These are phyloP conservation scores for Caenorhabditis remanei DNA, from an alignment of 1,140 invertebrate genomes.

Conservation along the genomic window DNA sequence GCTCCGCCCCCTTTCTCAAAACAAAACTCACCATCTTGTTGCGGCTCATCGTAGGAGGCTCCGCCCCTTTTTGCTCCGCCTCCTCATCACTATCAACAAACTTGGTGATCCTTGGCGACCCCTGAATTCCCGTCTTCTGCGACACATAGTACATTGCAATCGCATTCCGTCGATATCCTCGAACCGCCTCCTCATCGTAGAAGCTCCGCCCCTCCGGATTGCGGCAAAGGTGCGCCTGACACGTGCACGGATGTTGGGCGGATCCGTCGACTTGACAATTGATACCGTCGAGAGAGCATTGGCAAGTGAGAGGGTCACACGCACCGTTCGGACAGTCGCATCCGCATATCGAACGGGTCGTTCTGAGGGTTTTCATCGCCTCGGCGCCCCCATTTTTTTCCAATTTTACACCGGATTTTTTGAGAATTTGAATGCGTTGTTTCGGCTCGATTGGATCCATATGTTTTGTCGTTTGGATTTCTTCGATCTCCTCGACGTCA, in stretches of 20 bases:
- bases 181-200: slow-evolving; percentile 25
- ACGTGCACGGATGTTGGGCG: not conserved
- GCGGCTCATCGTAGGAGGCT: too few species aligned
- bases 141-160: not conserved
- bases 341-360: not conserved
- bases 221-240: not conserved
- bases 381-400: not conserved
- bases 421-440: slow-evolving; percentile 13
- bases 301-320: not conserved
- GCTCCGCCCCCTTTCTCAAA: too few species aligned
- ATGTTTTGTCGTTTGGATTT: not conserved
- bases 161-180: not conserved
- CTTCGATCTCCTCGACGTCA: slow-evolving; percentile 5
- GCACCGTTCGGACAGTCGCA: slow-evolving; percentile 2
- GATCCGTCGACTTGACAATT: slow-evolving; percentile 27
- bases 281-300: not conserved
- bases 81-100: slow-evolving; percentile 39
- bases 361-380: not conserved
- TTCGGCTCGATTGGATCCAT: not conserved
- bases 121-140: not conserved
- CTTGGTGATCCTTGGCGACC: not conserved
- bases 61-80: not conserved
- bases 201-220: slow-evolving; percentile 9
- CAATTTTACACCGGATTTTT: slow-evolving; percentile 11
- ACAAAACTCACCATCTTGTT: too few species aligned